Percentiles rank a stretch among this genome's conserved stretches.
Conservation (phyloP, 1,140 invertebrate genomes). For the Cherax destructor region DNA sequence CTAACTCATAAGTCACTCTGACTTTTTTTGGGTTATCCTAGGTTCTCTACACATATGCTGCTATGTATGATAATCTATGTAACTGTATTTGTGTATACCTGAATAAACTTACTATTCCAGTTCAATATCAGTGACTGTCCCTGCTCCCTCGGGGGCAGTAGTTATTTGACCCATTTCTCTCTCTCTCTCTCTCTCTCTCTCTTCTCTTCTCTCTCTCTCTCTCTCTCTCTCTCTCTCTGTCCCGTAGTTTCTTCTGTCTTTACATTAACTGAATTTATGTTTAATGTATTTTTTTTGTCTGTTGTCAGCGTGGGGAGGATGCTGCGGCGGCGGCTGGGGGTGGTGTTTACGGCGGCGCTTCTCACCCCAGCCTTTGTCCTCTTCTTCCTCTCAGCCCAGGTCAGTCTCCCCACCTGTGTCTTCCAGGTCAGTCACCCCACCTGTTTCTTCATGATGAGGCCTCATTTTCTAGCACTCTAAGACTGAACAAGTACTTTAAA, state of each 20-base stretch:
- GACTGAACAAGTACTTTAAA: too few relatives aligned
- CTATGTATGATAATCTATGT: too few relatives aligned
- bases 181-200: too few relatives aligned
- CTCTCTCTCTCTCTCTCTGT: not conserved
- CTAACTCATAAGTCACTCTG: too few relatives aligned
- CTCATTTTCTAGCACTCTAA: not conserved
- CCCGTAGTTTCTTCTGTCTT: not conserved
- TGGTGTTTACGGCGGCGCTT: constrained; percentile 50
- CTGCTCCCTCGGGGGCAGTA: not conserved
- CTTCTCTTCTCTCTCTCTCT: not conserved
- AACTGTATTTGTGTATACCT: too few relatives aligned
- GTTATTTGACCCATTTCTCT: not conserved
- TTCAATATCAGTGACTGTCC: too few relatives aligned
- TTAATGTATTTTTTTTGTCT: not conserved
- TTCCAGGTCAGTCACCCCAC: constrained; percentile 27
- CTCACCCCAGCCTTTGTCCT: constrained; percentile 56
- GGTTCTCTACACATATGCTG: too few relatives aligned
- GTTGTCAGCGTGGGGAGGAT: constrained; percentile 36
- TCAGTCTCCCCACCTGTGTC: constrained; percentile 29
- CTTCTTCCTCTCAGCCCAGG: constrained; percentile 50
- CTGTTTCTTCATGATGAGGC: constrained; percentile 44
- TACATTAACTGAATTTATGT: not conserved
- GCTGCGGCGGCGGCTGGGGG: constrained; percentile 49
- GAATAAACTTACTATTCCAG: too few relatives aligned
- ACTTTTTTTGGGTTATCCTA: too few relatives aligned